Evolutionary conservation across 1,140 invertebrate species (phyloP), one percentile per base, ranked within the genome.

Genomic region (Hydropsyche tenuis): DNA sequence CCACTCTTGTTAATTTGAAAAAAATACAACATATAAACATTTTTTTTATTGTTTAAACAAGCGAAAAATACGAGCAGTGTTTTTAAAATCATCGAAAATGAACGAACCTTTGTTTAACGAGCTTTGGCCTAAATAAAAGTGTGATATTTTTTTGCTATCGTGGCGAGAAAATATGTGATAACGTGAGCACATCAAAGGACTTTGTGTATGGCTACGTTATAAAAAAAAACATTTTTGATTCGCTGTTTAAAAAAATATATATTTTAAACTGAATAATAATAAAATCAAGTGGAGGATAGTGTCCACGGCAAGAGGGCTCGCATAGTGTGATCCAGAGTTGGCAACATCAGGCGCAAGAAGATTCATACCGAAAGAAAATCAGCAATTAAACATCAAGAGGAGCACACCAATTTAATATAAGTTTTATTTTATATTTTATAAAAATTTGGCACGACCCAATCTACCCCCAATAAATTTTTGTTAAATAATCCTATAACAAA

Each of bases 271-370:
- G 37, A 12, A 12, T 6, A 63, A 63, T 27, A 30, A 1, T 14
- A 27, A 65, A 45, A 73, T 56, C 20, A 27, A 73, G 69, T 72
- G 69, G 68, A 76, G 66, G 51, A 73, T 45, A 20, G 63, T 22
- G 12, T n/a, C 3, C 14, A 22, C 12, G 74, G 22, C 14, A 72
- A 77, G 72, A 42, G 60, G 30, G 53, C 16, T 22, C 14, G 20
- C 23, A 23, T 53, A n/a, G 18, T 9, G n/a, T 14, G 42, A 30
- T n/a, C 1, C 51, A 70, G 68, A 27, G 51, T 56, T 68, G 66
- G 75, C 43, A 77, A 72, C 75, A 77, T 69, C 75, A 37, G 73
- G 75, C 75, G 72, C 69, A 74, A 74, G 75, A 74, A 72, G 71
- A 64, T 71, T 72, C 53, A 56, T 56, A n/a, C 11, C 37, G 43